Evolutionary conservation across 2,797 vertebrate species (phyloP), one percentile per base, ranked within the genome.

Genomic region (Bradypus variegatus): DNA sequence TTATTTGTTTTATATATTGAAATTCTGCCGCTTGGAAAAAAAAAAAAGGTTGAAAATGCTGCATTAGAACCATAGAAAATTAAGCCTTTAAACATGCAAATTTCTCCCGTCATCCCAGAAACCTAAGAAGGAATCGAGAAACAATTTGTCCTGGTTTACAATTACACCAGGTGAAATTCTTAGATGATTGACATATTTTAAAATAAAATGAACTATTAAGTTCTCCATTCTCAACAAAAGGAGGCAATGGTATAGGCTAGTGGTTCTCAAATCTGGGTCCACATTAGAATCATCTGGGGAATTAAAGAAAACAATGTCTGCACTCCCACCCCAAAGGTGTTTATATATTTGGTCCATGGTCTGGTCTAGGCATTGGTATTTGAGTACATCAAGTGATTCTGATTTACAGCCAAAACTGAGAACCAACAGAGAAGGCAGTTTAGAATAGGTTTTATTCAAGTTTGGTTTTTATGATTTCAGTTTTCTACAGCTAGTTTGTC

Each of bases 81-180:
- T 41, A 85, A 77, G 23, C 33, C 15, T 73, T 86, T 53, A 41
- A 36, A 75, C 18, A 73, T 64, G 8, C 23, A 90, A 50, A 50
- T 89, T 91, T 87, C 48, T 81, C 69, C n/a, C n/a, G 73, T 83
- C 23, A 86, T 83, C n/a, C 78, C 73, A 88, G 48, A 94, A 90
- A 77, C 36, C 25, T 79, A 82, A 80, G 48, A 70, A 93, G 53
- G 76, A 89, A 75, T 48, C 64, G 60, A 83, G 33, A 86, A 53
- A 78, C 62, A 90, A 76, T 38, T 50, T 80, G 73, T 36, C 48
- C 31, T 69, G 27, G 81, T 55, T 58, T 76, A 60, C 79, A 78
- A 67, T 83, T 50, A 90, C 18, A 38, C 21, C 88, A 89, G 33
- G 64, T 81, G 8, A 79, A 60, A 70, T 77, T 67, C 77, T 80